These are phyloP conservation scores for Rattus rattus DNA, from an alignment of 2,113 vertebrate species.

Conservation along the genomic window DNA sequence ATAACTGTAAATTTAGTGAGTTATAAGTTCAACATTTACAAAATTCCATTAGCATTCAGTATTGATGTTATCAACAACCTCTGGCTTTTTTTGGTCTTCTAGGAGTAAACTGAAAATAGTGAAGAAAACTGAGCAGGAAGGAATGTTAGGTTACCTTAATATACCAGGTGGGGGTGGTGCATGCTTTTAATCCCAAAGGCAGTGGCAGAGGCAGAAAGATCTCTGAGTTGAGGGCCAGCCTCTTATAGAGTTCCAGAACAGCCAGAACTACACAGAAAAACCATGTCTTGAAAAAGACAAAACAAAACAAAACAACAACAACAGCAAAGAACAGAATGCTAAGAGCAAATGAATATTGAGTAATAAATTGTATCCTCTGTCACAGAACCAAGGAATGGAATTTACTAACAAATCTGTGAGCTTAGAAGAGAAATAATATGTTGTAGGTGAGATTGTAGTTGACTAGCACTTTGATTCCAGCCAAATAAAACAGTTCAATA, in stretches of 20 bases:
- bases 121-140: neutral
- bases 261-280: neutral
- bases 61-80: neutral
- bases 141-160: neutral
- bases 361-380: neutral
- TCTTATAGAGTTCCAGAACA: neutral
- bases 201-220: neutral
- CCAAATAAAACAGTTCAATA: neutral
- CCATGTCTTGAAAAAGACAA: neutral
- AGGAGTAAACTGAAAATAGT: neutral
- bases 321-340: neutral
- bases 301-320: neutral
- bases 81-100: neutral
- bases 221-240: neutral
- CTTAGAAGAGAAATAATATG: neutral
- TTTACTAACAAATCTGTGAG: neutral
- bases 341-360: neutral
- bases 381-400: neutral
- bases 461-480: neutral
- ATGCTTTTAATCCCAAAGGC: neutral
- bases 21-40: neutral
- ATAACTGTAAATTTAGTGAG: neutral
- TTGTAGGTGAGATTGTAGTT: accelerated
- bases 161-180: neutral
- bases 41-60: neutral